phyloP scores from a whole-genome alignment of 1,140 invertebrate species.

The Reticulitermes speratus region DNA sequence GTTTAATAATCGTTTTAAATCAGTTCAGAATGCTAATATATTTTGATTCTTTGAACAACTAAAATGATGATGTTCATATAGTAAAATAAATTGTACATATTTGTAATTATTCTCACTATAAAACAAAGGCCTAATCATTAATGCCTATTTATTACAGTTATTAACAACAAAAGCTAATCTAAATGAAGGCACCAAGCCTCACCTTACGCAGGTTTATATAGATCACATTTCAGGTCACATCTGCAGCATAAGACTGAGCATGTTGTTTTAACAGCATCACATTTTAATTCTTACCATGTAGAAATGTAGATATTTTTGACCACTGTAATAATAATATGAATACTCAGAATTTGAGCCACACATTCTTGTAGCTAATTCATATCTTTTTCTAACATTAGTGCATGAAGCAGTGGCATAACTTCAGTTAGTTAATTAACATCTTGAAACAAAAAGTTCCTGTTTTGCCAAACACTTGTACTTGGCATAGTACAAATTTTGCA shows the following conservation, averaged over 20 bases:
- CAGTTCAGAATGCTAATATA: neutral
- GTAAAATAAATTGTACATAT: neutral
- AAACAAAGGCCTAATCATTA: neutral
- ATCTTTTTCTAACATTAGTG: neutral
- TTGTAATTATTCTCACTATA: neutral
- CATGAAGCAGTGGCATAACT: neutral
- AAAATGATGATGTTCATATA: neutral
- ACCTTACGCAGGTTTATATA: neutral
- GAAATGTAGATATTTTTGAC: neutral
- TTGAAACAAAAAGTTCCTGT: too few relatives aligned
- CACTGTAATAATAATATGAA: neutral
- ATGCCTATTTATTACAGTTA: neutral
- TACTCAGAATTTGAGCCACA: neutral
- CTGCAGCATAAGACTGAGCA: neutral
- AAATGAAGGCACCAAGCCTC: conserved; percentile 14
- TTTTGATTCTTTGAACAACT: neutral
- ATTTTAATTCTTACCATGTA: neutral
- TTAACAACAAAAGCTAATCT: neutral
- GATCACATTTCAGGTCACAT: neutral
- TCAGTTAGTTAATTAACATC: neutral
- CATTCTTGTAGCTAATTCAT: neutral
- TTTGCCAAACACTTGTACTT: too few relatives aligned
- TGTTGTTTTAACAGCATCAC: neutral
- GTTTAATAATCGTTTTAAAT: neutral
- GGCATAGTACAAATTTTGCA: too few relatives aligned